These are phyloP conservation scores for Emydura subglobosa DNA, from an alignment of 2,113 vertebrate genomes.

Conservation along the genomic window DNA sequence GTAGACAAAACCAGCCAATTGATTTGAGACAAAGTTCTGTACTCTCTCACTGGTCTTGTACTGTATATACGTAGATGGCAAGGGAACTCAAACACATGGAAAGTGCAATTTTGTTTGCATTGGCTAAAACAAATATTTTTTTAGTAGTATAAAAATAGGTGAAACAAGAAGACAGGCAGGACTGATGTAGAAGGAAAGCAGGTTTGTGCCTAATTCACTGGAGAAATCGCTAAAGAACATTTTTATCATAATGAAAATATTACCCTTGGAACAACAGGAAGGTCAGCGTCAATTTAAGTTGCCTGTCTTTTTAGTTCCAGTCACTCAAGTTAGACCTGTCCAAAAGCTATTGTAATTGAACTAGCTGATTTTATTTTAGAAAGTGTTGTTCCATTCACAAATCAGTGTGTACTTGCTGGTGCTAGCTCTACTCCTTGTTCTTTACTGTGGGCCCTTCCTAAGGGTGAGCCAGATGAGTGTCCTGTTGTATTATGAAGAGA, in stretches of 20 bases:
- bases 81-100: constrained; percentile 48
- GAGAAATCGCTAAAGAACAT: constrained; percentile 64
- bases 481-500: constrained; percentile 17
- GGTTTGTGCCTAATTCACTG: constrained; percentile 15
- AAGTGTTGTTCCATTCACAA: constrained; percentile 40
- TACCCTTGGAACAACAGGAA: constrained; percentile 43
- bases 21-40: not conserved
- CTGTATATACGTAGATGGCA: not conserved
- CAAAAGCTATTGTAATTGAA: constrained; percentile 1
- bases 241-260: constrained; percentile 68
- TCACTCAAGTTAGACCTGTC: constrained; percentile 14
- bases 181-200: constrained; percentile 54
- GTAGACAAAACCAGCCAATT: not conserved
- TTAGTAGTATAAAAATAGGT: constrained; percentile 70
- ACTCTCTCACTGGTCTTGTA: not conserved
- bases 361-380: constrained; percentile 17
- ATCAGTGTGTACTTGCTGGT: constrained; percentile 59
- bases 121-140: constrained; percentile 62
- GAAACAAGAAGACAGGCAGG: constrained; percentile 60
- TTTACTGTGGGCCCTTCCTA: not conserved
- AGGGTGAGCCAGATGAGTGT: constrained; percentile 50
- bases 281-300: constrained; percentile 22
- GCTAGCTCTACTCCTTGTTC: constrained; percentile 47
- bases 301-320: constrained; percentile 22
- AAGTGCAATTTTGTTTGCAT: constrained; percentile 52